Conservation (phyloP, 2,888 invertebrate genomes). For the Heliconius ismenius region DNA sequence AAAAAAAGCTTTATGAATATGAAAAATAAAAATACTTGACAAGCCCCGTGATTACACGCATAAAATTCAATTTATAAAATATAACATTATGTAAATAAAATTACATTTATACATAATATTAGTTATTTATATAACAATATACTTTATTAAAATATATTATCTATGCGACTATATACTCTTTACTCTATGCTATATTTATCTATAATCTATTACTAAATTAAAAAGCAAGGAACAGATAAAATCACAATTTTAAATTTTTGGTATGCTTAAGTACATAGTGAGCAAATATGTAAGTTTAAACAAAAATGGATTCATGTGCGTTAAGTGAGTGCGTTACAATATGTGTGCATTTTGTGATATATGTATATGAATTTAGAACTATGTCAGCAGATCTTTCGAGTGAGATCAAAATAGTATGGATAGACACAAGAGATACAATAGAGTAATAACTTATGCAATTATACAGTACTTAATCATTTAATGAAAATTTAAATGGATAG, state of each 20-base stretch:
- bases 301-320: conserved; percentile 56
- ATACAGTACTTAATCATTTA: too few relatives aligned
- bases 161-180: conserved; percentile 8
- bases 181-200: not conserved
- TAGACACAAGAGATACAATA: not conserved
- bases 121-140: conserved; percentile 34
- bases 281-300: conserved; percentile 40
- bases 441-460: not conserved
- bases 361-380: not conserved
- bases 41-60: conserved; percentile 12
- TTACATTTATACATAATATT: conserved; percentile 8
- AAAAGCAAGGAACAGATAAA: conserved; percentile 45
- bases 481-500: too few relatives aligned
- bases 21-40: conserved; percentile 16
- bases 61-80: conserved; percentile 5
- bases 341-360: conserved; percentile 12
- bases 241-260: conserved; percentile 47
- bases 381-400: not conserved
- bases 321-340: conserved; percentile 23
- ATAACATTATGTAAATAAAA: conserved; percentile 16
- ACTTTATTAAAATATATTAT: conserved; percentile 27
- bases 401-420: conserved; percentile 5
- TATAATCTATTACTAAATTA: conserved; percentile 8
- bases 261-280: conserved; percentile 42
- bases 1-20: conserved; percentile 2